Conservation (phyloP, 2,888 invertebrate species). For the Thymelicus lineola region DNA sequence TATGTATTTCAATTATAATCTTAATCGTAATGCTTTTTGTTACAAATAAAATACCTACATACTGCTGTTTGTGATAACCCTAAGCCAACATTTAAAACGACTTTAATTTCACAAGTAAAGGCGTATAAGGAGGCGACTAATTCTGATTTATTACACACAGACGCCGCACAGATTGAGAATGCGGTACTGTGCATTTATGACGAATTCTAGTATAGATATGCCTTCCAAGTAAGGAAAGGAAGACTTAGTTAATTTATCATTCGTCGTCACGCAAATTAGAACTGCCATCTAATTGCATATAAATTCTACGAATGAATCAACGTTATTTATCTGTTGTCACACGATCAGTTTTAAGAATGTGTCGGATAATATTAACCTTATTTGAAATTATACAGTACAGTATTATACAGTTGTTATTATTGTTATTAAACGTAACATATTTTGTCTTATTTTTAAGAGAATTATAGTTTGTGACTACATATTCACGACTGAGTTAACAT, state of each 20-base stretch:
- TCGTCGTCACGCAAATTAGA: slow-evolving; percentile 30
- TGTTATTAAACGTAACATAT: too few relatives aligned
- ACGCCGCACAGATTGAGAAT: slow-evolving; percentile 32
- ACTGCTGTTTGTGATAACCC: not conserved
- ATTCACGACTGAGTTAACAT: too few relatives aligned
- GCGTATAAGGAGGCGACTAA: slow-evolving; percentile 32
- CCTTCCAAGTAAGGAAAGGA: slow-evolving; percentile 20
- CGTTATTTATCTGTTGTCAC: slow-evolving; percentile 14
- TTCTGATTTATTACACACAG: slow-evolving; percentile 39
- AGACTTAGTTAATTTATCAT: slow-evolving; percentile 34
- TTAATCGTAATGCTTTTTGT: too few relatives aligned
- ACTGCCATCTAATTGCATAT: slow-evolving; percentile 34
- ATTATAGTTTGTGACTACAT: too few relatives aligned
- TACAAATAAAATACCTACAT: too few relatives aligned
- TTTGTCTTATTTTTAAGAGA: too few relatives aligned
- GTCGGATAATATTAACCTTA: not conserved
- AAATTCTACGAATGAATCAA: slow-evolving; percentile 22
- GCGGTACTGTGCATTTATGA: slow-evolving; percentile 33
- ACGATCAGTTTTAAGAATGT: not conserved
- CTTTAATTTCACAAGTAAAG: slow-evolving; percentile 33
- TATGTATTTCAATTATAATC: too few relatives aligned
- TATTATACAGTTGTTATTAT: too few relatives aligned
- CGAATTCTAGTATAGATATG: slow-evolving; percentile 29
- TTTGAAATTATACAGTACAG: too few relatives aligned
- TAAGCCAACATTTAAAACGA: slow-evolving; percentile 22